Base-by-base conservation (phyloP, 2,113 vertebrate genomes). In the Thalassarche chlororhynchos region DNA sequence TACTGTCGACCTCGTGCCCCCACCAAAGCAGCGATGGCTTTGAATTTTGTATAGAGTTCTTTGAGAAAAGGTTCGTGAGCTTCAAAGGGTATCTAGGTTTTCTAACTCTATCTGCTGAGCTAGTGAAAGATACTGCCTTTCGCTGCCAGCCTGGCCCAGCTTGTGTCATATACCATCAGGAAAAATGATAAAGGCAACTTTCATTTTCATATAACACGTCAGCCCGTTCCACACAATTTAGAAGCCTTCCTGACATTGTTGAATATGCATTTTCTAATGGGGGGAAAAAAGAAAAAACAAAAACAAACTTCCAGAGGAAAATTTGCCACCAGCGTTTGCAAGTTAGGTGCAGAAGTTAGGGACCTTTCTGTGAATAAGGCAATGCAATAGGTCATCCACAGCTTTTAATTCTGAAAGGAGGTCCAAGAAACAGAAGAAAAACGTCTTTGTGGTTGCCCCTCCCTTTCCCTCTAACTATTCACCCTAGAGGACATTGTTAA, bases 151-250 rank as follows among this genome's bases (percentile, higher is more conserved):
- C 58, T 29, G 40, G n/a, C 40, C 44, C 46, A 42, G 3, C 20
- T 57, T 5, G 7, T 24, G 32, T 42, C 25, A 6, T 14, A 10
- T 10, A 20, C 2, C 42, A 8, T 11, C 47, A 74, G 38, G 29
- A 17, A 79, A 78, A 64, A 9, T 1, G 10, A 17, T 1, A 9
- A 49, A 75, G 12, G 21, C 1, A 1, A 17, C 5, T 51, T 57
- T 3, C 5, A 40, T 52, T 52, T 29, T 44, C 14, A 0, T 5
- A 2, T 4, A 21, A 21, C 26, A 1, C 2, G 0, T 5, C 26
- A 38, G 10, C 28, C 55, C 40, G 3, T 10, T 23, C 10, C 66
- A 24, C 21, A 12, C 1, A 2, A 3, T 18, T 58, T 2, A 21
- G 18, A 49, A 58, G 1, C 40, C 61, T 71, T 21, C 34, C 46